phyloP scores from a whole-genome alignment of 2,888 invertebrate species.

The Tenthredo scrophulariae region DNA sequence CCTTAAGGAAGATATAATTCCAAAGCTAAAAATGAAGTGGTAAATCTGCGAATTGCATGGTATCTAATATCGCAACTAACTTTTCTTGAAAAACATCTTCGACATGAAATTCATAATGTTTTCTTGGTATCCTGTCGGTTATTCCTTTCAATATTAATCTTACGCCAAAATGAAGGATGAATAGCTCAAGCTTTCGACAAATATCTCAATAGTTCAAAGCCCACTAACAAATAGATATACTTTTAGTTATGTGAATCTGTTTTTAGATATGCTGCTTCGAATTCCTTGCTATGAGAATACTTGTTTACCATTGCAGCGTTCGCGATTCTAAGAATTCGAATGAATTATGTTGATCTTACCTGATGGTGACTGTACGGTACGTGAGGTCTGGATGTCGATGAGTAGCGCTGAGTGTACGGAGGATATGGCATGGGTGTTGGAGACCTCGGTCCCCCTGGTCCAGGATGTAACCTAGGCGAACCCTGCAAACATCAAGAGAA shows the following conservation, averaged over 20 bases:
- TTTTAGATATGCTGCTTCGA: neutral
- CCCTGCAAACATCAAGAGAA: conserved; percentile 64
- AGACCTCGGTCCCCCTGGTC: conserved; percentile 76
- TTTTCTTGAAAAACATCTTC: neutral
- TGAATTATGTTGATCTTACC: conserved; percentile 62
- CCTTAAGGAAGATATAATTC: neutral
- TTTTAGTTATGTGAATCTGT: neutral
- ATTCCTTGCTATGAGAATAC: neutral
- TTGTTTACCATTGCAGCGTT: neutral
- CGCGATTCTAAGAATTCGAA: neutral
- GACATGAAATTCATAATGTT: neutral
- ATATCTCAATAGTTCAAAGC: conserved; percentile 1
- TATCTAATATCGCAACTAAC: neutral
- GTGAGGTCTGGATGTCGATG: conserved; percentile 76
- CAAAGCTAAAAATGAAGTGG: neutral
- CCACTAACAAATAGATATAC: neutral
- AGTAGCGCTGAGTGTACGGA: conserved; percentile 76
- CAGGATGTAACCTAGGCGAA: conserved; percentile 75
- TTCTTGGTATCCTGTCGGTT: neutral
- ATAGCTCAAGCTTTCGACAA: neutral
- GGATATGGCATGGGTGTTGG: conserved; percentile 77
- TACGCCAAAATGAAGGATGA: neutral
- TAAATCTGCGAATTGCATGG: neutral
- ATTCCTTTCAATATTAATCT: neutral
- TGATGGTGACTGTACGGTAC: conserved; percentile 76